Evolutionary conservation across 2,888 invertebrate genomes (phyloP).

Genomic region (Gandaritis pyraliata): DNA sequence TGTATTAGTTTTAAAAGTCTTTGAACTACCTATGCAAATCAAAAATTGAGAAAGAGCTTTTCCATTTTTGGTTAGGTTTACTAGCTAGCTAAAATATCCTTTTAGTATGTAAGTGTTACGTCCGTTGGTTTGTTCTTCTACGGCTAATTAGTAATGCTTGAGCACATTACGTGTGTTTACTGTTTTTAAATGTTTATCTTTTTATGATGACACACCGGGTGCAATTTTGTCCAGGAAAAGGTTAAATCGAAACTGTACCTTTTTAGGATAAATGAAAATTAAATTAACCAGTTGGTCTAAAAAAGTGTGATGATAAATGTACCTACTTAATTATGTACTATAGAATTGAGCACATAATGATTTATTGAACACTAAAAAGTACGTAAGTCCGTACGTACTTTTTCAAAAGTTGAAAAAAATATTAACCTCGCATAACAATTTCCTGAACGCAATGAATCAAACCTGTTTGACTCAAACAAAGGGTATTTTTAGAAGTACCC

Average conservation of each 20-base stretch:
- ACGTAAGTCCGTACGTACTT: too few relatives aligned
- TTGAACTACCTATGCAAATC: too few relatives aligned
- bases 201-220: slow-evolving; percentile 5
- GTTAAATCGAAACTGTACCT: background rate
- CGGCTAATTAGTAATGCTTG: slow-evolving; percentile 3
- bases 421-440: background rate
- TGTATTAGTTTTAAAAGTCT: too few relatives aligned
- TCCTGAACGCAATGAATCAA: slow-evolving; percentile 23
- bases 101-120: background rate
- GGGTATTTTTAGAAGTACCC: slow-evolving; percentile 31
- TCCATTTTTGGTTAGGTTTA: too few relatives aligned
- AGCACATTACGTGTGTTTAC: slow-evolving; percentile 5
- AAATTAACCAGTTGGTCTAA: background rate
- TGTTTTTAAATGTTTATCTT: background rate
- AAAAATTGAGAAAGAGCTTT: too few relatives aligned
- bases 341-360: too few relatives aligned
- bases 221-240: background rate
- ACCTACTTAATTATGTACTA: too few relatives aligned
- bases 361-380: too few relatives aligned
- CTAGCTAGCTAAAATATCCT: background rate
- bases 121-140: background rate
- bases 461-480: slow-evolving; percentile 26
- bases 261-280: background rate
- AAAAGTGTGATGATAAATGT: background rate
- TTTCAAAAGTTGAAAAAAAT: background rate